phyloP scores from a whole-genome alignment of 2,797 vertebrate species.

The Echeneis naucrates region DNA sequence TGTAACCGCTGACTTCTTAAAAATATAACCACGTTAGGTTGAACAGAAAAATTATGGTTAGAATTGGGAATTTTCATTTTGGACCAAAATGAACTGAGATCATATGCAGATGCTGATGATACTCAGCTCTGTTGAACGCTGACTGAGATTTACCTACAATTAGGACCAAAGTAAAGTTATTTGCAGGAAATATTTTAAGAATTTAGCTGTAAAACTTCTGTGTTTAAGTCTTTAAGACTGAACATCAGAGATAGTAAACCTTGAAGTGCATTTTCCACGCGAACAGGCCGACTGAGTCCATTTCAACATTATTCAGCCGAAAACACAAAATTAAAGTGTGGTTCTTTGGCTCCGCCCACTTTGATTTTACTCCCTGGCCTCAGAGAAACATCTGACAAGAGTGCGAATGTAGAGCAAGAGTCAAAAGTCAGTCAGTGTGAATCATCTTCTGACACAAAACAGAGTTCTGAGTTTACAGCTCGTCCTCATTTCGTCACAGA shows the following conservation, averaged over 20 bases:
- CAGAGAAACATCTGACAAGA: neutral
- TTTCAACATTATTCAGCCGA: neutral
- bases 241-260: too few relatives aligned
- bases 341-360: constrained; percentile 16
- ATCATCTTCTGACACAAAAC: neutral
- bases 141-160: neutral
- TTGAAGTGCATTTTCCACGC: too few relatives aligned
- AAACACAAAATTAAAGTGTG: neutral
- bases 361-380: neutral
- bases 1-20: too few relatives aligned
- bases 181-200: neutral
- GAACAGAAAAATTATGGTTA: too few relatives aligned
- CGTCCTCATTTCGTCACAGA: neutral
- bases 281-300: too few relatives aligned
- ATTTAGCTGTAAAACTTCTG: too few relatives aligned
- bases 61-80: neutral
- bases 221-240: neutral
- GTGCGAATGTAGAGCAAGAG: neutral
- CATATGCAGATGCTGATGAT: neutral
- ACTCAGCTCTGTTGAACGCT: neutral
- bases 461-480: neutral
- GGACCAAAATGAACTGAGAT: neutral
- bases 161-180: neutral
- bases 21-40: too few relatives aligned
- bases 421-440: neutral